Base-by-base conservation (phyloP, 2,888 invertebrate genomes). In the Stenurella melanura region DNA sequence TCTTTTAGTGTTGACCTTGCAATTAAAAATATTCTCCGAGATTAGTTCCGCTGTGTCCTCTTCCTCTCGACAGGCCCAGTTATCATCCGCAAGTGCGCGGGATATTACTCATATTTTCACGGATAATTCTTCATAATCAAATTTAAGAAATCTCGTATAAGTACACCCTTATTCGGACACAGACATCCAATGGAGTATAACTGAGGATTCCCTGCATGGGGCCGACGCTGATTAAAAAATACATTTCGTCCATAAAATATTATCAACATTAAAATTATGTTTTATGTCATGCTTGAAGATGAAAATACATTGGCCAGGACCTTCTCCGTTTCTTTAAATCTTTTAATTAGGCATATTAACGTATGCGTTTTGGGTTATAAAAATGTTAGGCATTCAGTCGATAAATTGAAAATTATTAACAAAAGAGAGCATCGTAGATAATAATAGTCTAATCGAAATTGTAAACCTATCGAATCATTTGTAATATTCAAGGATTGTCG, bases 231-330 rank as follows among this genome's bases (percentile, higher is more conserved):
- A 67, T 67, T 67, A 67, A 67, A 67, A 67, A 67, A 67, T 54
- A 30, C 56, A 26, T 56, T 30, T 67, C 56, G 54, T 26, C 67
- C 30, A 56, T 67, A 67, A 67, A 67, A 67, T 67, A 67, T 67
- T 56, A 67, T 67, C 67, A 67, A 30, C 67, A 67, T 67, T 56
- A 67, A 66, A 56, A 56, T 17, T 54, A 54, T 54, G 18, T 26
- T 67, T 54, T 21, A 56, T 54, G 50, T 26, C 50, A 21, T 30
- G 67, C 67, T 54, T 54, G 19, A 66, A 38, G 19, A 19, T 66
- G 19, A 21, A 66, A 66, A 19, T 9, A 21, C 58, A 15, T 58
- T 58, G 2, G 34, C 30, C 2, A 9, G 30, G 17, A 17, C 61
- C 1, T n/a, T 3, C 17, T 63, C 17, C 10, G 34, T 34, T 34